Evolutionary conservation across 2,888 invertebrate species (phyloP).

Genomic region (Oligia latruncula): DNA sequence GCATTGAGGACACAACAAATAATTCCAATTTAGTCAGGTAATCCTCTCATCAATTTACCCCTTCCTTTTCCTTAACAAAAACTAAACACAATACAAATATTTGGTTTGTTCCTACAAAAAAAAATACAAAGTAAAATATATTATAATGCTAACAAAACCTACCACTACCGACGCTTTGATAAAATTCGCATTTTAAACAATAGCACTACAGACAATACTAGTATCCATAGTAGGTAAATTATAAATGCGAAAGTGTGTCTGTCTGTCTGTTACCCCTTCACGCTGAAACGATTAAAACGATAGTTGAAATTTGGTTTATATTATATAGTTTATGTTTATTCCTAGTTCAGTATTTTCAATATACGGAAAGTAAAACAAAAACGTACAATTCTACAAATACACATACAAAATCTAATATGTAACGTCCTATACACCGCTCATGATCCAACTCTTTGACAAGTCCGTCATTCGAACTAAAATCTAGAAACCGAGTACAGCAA

Average conservation of each 20-base stretch:
- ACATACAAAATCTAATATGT: slow-evolving; percentile 2
- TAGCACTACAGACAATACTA: background rate
- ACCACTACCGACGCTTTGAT: background rate
- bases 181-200: background rate
- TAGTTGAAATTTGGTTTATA: too few species aligned
- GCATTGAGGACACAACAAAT: slow-evolving; percentile 25
- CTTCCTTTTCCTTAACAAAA: background rate
- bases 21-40: background rate
- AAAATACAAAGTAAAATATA: background rate
- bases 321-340: too few species aligned
- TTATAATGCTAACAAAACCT: background rate
- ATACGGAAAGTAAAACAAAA: background rate
- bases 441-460: slow-evolving; percentile 26
- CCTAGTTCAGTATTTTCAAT: too few species aligned
- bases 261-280: too few species aligned
- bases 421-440: background rate
- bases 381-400: background rate
- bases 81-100: background rate
- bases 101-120: background rate
- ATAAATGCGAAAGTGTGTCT: too few species aligned
- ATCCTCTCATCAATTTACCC: background rate
- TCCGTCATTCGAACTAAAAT: slow-evolving; percentile 27
- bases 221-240: too few species aligned
- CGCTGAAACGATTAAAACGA: too few species aligned
- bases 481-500: slow-evolving; percentile 25